Evolutionary conservation across 2,888 invertebrate genomes (phyloP), one percentile per base, ranked within the genome.

Genomic region (Zeuzera pyrina): DNA sequence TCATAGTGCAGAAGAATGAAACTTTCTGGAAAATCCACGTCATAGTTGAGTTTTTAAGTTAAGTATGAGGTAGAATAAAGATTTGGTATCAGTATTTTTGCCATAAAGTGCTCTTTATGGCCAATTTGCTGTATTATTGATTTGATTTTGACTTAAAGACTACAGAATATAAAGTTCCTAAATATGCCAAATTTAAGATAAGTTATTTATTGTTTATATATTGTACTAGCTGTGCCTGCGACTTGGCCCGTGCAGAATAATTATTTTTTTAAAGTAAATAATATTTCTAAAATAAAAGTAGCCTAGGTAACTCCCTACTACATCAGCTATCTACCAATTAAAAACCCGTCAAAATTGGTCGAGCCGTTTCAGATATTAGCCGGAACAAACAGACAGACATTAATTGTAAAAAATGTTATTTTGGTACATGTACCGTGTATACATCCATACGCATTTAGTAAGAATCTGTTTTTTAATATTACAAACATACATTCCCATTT

Each of bases 291-390:
- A n/a, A 23, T 23, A 15, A 28, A 15, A 28, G 28, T 28, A 28
- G 28, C 15, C 15, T 14, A 28, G 15, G 28, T 28, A n/a, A 28
- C 28, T 28, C 14, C 15, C n/a, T 15, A 15, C 13, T 28, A 28
- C 15, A 28, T 28, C 14, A 28, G 28, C 28, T 28, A 28, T 28
- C 28, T 28, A 5, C 28, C 28, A 15, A n/a, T 28, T 3, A 28
- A 28, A 28, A 15, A 15, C 12, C 28, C 28, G 28, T 28, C 28
- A 15, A 28, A 12, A 28, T 28, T 15, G 28, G 28, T 8, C 28
- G 12, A 28, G 28, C 28, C 28, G 10, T 28, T 28, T 15, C 11
- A 7, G 11, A 23, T 7, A 23, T 23, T 23, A 23, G 8, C 24
- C 24, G 13, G 31, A 31, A 15, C 31, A 16, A 16, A 16, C 16